A percentile compares a stretch with the other conserved stretches of the same genome.
These are phyloP conservation scores for Epizoanthus rinbou DNA, from an alignment of 92 coral and sea anemone species.

Conservation along the genomic window DNA sequence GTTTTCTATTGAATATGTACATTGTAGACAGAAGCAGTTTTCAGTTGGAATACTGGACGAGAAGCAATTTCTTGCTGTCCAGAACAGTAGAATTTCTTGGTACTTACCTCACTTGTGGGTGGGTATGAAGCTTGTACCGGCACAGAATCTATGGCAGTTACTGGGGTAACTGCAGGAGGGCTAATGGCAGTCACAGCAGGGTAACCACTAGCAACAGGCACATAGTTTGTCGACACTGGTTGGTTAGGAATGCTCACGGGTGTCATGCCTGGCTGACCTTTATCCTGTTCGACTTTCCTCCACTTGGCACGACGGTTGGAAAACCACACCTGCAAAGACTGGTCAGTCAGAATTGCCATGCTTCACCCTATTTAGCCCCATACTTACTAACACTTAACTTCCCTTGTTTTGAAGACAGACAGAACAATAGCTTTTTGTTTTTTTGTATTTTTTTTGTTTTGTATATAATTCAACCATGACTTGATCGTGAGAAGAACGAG, in stretches of 20 bases:
- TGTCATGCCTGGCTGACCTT: conserved; percentile 58
- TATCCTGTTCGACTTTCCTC: conserved; percentile 76
- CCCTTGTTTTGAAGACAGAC: too few species aligned
- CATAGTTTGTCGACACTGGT: conserved; percentile 77
- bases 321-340: conserved; percentile 87
- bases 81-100: neutral
- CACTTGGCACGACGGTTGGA: conserved; percentile 95
- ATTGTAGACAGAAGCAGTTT: neutral
- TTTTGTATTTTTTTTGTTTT: too few species aligned
- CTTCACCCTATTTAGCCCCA: neutral
- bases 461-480: too few species aligned
- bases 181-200: conserved; percentile 28
- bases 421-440: too few species aligned
- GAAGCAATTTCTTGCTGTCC: neutral
- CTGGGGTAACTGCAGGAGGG: conserved; percentile 32
- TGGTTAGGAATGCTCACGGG: conserved; percentile 68
- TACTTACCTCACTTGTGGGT: conserved; percentile 34
- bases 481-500: too few species aligned
- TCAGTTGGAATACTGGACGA: neutral
- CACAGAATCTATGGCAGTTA: conserved; percentile 20
- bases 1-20: neutral
- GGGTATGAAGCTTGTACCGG: conserved; percentile 34
- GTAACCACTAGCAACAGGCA: conserved; percentile 34
- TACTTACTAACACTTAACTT: too few species aligned
- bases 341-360: neutral